These are phyloP conservation scores for Microtus californicus DNA, from an alignment of 2,797 vertebrate species.

Conservation along the genomic window DNA sequence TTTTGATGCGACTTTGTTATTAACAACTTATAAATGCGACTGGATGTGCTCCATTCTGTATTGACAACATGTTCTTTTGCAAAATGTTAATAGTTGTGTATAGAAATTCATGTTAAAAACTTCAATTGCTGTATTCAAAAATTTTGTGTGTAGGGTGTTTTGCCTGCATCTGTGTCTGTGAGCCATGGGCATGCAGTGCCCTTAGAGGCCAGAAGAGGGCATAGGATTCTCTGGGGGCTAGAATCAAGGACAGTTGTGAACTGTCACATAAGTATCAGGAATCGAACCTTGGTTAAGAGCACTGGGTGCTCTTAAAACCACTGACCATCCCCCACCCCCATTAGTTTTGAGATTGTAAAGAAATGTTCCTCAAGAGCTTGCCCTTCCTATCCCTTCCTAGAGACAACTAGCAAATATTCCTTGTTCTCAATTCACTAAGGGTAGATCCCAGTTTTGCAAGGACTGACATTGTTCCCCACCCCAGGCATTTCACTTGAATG, in stretches of 20 bases:
- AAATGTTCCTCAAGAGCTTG: not conserved
- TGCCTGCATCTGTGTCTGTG: not conserved
- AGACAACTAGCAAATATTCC: not conserved
- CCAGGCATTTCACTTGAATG: not conserved
- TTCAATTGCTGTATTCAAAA: not conserved
- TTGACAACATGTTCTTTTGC: not conserved
- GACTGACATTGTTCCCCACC: not conserved
- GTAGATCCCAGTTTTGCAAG: not conserved
- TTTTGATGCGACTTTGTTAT: constrained; percentile 14
- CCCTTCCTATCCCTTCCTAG: not conserved
- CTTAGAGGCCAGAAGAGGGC: not conserved
- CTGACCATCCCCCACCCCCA: not conserved
- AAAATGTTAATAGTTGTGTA: not conserved
- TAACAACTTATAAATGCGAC: constrained; percentile 22
- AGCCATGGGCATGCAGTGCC: not conserved
- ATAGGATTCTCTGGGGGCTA: not conserved
- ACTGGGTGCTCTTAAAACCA: not conserved
- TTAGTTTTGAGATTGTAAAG: not conserved
- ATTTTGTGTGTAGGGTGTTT: not conserved
- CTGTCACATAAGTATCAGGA: not conserved
- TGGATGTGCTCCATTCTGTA: not conserved
- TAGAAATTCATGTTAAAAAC: not conserved
- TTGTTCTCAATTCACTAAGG: not conserved
- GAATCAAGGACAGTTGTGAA: not conserved
- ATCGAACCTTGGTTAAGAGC: not conserved